Conservation (phyloP, 2,113 vertebrate species). For the Aythya baeri region DNA sequence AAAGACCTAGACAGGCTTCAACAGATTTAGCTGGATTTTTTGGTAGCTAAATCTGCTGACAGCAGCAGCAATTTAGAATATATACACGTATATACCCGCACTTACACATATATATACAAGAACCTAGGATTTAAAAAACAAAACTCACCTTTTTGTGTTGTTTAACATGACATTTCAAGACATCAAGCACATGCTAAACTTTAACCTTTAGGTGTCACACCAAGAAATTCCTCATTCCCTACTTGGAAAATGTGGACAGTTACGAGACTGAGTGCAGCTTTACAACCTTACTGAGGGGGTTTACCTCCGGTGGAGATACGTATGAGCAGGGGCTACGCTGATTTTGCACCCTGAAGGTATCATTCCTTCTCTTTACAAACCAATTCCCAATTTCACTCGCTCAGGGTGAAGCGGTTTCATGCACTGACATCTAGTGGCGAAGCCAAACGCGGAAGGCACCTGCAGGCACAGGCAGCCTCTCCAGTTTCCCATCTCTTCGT, state of each 20-base stretch:
- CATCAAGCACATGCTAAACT: not conserved
- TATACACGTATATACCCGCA: too few relatives aligned
- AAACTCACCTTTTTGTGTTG: not conserved
- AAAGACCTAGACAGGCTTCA: not conserved
- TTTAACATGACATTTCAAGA: not conserved
- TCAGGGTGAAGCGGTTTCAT: not conserved
- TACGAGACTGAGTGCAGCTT: not conserved
- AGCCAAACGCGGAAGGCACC: not conserved
- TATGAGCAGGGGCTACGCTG: not conserved
- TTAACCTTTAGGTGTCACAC: not conserved
- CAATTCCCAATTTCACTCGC: rapidly evolving
- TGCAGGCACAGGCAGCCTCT: rapidly evolving
- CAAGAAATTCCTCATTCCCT: not conserved
- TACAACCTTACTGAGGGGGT: not conserved
- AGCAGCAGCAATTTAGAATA: not conserved
- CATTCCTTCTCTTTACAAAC: not conserved
- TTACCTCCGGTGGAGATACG: not conserved
- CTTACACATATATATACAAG: too few relatives aligned
- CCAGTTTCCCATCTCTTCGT: not conserved
- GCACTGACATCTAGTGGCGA: conserved; percentile 70
- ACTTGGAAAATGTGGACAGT: not conserved
- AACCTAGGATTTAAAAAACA: not conserved
- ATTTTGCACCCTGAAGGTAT: not conserved
- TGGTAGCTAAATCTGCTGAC: not conserved
- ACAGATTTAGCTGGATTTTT: not conserved